Evolutionary conservation across 1,140 invertebrate genomes (phyloP), one percentile per base, ranked within the genome.

Genomic region (Drosophila busckii): DNA sequence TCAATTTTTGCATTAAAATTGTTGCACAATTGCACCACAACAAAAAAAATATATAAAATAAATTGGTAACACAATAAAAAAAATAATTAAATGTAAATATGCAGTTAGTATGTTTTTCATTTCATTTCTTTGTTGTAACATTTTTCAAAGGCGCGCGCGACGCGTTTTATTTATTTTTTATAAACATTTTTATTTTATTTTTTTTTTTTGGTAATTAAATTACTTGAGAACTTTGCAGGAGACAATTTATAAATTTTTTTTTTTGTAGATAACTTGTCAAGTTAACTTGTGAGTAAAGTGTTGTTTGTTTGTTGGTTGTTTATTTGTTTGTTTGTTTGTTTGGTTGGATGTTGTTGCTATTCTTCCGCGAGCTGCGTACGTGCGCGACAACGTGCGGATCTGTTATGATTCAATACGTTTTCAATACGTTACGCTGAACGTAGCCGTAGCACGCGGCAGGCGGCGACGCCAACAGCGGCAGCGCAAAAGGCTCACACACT

Each of bases 331-430:
- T 40, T 37, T 49, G 15, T 29, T 6, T 7, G 16, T 20, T 20
- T 9, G n/a, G 53, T 62, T 59, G 26, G 50, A 45, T 70, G 67
- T 58, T 66, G 61, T 62, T 56, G 55, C 58, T 52, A 16, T 65
- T 71, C 64, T 82, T 82, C 75, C 75, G 75, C 75, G 76, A 69
- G 63, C 70, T 82, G 76, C 75, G 75, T 82, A 82, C 70, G 76
- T 75, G 70, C 75, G 76, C 75, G 75, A 82, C 75, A 82, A 82
- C 75, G 75, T 82, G 75, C 75, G 70, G 75, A 82, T 82, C 75
- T 82, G 75, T 82, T 82, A 82, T 82, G 75, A 82, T 82, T 82
- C 75, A 80, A 80, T 80, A 80, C 73, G 75, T 69, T 73, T 78
- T 82, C 75, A 65, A 80, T 80, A 82, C 70, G 75, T 82, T 64